phyloP scores from a whole-genome alignment of 2,888 invertebrate genomes.

The Heteromurus nitidus region DNA sequence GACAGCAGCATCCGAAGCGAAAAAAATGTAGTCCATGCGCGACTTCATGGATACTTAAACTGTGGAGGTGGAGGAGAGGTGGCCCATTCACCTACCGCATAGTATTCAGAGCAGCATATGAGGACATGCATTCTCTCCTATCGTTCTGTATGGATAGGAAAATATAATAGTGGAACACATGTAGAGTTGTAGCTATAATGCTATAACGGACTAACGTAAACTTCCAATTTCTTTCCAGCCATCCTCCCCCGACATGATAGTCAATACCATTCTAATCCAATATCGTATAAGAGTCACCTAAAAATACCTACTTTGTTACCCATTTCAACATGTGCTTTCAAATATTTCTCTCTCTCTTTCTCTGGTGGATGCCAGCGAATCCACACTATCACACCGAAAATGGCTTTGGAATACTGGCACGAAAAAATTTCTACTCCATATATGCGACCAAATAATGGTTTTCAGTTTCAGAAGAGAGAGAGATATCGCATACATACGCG shows the following conservation, averaged over 20 bases:
- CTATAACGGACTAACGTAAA: too few species aligned
- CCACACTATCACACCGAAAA: too few species aligned
- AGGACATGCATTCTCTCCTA: neutral
- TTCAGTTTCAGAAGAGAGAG: too few species aligned
- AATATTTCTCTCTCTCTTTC: neutral
- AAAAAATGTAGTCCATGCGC: neutral
- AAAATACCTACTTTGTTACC: neutral
- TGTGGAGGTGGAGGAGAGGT: slow-evolving; percentile 1
- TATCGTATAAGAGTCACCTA: neutral
- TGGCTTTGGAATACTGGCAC: too few species aligned
- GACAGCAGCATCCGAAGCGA: too few species aligned
- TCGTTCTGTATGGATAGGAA: too few species aligned
- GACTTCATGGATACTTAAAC: neutral
- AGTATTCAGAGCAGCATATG: neutral
- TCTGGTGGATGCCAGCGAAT: too few species aligned
- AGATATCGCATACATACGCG: too few species aligned
- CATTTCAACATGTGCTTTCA: neutral
- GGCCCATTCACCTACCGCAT: slow-evolving; percentile 18
- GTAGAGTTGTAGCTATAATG: neutral
- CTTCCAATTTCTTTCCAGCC: neutral
- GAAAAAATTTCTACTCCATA: too few species aligned
- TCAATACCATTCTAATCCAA: slow-evolving; percentile 9
- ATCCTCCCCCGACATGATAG: slow-evolving; percentile 2
- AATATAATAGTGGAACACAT: neutral
- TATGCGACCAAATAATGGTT: neutral